Evolutionary conservation across 2,888 invertebrate genomes (phyloP), one percentile per base, ranked within the genome.

Genomic region (Ochropleura plecta): DNA sequence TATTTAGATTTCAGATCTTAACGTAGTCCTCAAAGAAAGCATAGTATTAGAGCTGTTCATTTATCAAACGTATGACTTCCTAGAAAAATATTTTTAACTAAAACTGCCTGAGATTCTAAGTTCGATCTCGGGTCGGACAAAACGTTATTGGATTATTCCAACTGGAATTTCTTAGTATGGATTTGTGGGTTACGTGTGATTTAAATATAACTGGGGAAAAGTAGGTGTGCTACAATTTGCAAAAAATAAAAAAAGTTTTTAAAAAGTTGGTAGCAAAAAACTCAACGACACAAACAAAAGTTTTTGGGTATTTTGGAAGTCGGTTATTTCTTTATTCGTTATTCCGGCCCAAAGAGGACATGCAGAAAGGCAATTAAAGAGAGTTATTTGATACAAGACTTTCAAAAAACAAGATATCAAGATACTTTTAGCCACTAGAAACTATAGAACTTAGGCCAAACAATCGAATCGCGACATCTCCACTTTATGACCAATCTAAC

Each of bases 401-500:
- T 20, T 20, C 7, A 55, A 44, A 44, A 59, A 30, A 60, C 46
- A 14, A 2, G 30, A 30, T n/a, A 30, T 1, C 7, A 14, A 18
- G 18, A 18, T 62, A 20, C 16, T 57, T 65, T 18, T 3, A 57
- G 16, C 4, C 5, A 30, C 42, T 59, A 59, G 16, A 49, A 70
- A 49, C 6, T 14, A 49, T 49, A 57, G 42, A 14, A 46, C 42
- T 42, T 49, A 1, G 14, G n/a, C 72, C 55, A 75, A 30, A 70
- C 76, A 70, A 20, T n/a, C 53, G 10, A 60, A 68, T 82, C 75
- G 75, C 59, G 82, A 82, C 82, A 69, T 71, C 70, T 18, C 71
- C 64, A 79, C 71, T 89, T 88, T 88, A 87, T 80, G 86, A 86
- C 67, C 66, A 81, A 76, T 75, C 78, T 66, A 76, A 82, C 85